Base-by-base conservation (phyloP, 2,888 invertebrate genomes). In the Sturmia bella region DNA sequence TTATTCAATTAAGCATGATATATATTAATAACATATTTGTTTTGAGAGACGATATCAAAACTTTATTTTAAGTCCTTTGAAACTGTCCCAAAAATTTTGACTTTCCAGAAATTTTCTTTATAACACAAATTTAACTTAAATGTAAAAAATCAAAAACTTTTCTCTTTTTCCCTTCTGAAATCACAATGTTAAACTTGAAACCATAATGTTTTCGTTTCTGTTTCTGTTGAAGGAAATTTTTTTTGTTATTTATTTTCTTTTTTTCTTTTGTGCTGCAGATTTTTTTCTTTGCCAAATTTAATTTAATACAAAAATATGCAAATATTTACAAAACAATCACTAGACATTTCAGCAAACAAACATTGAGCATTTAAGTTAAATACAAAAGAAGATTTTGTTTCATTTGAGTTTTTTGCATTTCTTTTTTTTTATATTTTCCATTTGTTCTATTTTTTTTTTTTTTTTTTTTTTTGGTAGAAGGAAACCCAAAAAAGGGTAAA, bases 271-370 rank as follows among this genome's bases (percentile, higher is more conserved):
- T 48, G 54, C 21, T 56, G 15, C 17, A 50, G n/a, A 50, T 57
- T 56, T n/a, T n/a, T n/a, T 64, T 69, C 27, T 48, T 64, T 41
- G 19, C 15, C 41, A 70, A 80, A 76, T 72, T 80, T 80, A 76
- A 76, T 76, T 76, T 63, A 68, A 61, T 54, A 48, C 50, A 72
- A 68, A 66, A 56, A 68, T 76, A 56, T 72, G 56, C 72, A 76
- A 76, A 80, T 80, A 80, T 80, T 72, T 76, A 61, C 41, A 24
- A 43, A 19, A 76, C 72, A 76, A 68, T 80, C 72, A 61, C 48
- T 24, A 76, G 66, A 69, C 50, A 63, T 43, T 57, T 74, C 48
- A 41, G 41, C 27, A 48, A 27, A 7, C 4, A 32, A 50, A 69
- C 24, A 74, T 32, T 19, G 12, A 45, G 13, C 69, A 48, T 56